Base-by-base conservation (phyloP, 2,113 vertebrate genomes). In the Motacilla tschutschensis region DNA sequence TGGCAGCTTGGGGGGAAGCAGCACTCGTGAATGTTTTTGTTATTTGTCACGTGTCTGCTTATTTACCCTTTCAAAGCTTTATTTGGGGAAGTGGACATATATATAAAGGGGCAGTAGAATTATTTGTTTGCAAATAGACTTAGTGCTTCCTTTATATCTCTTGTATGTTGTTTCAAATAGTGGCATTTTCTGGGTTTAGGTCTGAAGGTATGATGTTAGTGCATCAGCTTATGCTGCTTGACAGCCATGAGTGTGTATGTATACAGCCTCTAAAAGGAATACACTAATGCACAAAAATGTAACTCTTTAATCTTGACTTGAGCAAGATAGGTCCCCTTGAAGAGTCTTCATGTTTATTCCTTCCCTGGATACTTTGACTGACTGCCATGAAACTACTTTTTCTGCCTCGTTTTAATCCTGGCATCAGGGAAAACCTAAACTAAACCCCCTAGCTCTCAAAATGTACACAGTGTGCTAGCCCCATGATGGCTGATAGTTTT, bases 51-150 rank as follows among this genome's bases (percentile, higher is more conserved):
- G 0, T 85, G 91, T 29, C 55, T 82, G 22, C 66, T 47, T 26
- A 47, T 44, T 86, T 59, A n/a, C 67, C 40, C 83, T 70, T 85
- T 67, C 79, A 6, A 17, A 70, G 62, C 73, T 85, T 74, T 33
- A 41, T 87, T 87, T 58, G 35, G 9, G 44, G 73, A 53, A 77
- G 33, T 33, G 33, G 33, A 33, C 33, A 33, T 33, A 33, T 33
- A 33, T 33, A 60, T 71, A 88, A 74, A 74, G 79, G 48, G 53
- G 35, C 26, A 25, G 8, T 43, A 53, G 19, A 41, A n/a, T 79
- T 82, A 44, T 17, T 79, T 69, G 12, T 73, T 79, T 83, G 60
- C 59, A 44, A 8, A 31, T 14, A 76, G 59, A 28, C 83, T n/a
- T 46, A 41, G 21, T 35, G n/a, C 20, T 72, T 65, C 44, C 24